Evolutionary conservation across 2,888 invertebrate genomes (phyloP).

Genomic region (Gibbula magus): DNA sequence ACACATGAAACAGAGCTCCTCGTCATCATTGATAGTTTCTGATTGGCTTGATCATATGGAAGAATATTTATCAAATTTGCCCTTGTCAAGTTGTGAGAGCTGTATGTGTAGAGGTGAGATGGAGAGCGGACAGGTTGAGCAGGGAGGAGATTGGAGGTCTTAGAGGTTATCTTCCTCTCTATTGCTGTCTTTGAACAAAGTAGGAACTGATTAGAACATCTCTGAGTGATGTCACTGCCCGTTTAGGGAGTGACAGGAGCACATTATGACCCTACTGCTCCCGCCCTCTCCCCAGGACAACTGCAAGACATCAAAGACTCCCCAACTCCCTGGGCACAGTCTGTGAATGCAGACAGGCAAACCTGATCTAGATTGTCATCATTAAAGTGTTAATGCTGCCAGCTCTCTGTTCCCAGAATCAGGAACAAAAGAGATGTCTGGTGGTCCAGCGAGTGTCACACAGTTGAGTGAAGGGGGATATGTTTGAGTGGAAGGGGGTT

Average conservation of each 20-base stretch:
- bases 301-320: neutral
- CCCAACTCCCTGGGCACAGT: neutral
- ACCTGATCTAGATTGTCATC: constrained; percentile 9
- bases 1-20: too few species aligned
- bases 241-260: neutral
- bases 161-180: too few species aligned
- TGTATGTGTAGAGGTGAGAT: too few species aligned
- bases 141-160: too few species aligned
- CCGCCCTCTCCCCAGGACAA: neutral
- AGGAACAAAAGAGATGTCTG: neutral
- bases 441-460: neutral
- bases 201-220: neutral
- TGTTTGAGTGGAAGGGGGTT: too few species aligned
- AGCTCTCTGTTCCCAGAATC: neutral
- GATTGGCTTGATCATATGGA: too few species aligned
- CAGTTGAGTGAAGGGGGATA: constrained; percentile 6
- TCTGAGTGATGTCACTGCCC: constrained; percentile 1
- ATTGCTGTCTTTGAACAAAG: neutral
- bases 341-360: neutral
- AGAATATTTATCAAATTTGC: too few species aligned
- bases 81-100: too few species aligned
- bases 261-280: neutral
- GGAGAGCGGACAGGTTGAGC: too few species aligned
- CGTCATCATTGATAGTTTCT: too few species aligned
- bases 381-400: constrained; percentile 6